phyloP scores from a whole-genome alignment of 1,140 invertebrate species.

The Lycorma delicatula region DNA sequence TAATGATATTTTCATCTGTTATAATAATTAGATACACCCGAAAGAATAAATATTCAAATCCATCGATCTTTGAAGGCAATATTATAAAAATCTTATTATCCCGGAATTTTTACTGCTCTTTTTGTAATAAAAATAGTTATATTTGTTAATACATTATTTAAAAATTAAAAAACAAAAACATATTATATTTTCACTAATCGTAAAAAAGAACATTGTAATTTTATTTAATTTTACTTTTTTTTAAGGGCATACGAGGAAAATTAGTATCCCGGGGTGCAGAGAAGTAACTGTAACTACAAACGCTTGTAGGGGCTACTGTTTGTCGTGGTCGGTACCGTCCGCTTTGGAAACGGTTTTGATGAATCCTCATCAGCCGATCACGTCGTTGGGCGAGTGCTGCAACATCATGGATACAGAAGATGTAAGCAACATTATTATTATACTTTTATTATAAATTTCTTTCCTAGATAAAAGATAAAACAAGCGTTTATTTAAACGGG shows the following conservation, averaged over 20 bases:
- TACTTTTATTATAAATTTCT: too few relatives aligned
- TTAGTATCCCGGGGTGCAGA: constrained; percentile 73
- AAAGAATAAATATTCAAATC: too few relatives aligned
- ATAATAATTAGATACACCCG: too few relatives aligned
- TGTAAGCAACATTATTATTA: constrained; percentile 44
- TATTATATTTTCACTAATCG: background rate
- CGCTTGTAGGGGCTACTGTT: constrained; percentile 77
- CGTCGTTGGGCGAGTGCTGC: constrained; percentile 80
- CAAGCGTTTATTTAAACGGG: too few relatives aligned
- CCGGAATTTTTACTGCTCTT: too few relatives aligned
- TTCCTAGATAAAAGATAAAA: too few relatives aligned
- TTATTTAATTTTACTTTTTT: background rate
- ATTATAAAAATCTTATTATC: too few relatives aligned
- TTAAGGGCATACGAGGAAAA: constrained; percentile 64
- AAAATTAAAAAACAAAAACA: too few relatives aligned
- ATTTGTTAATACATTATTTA: background rate
- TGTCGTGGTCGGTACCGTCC: constrained; percentile 66
- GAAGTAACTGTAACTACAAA: constrained; percentile 77
- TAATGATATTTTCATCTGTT: too few relatives aligned
- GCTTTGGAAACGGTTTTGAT: constrained; percentile 44
- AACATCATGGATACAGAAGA: constrained; percentile 81
- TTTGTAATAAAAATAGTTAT: background rate
- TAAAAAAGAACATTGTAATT: background rate
- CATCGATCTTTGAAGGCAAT: too few relatives aligned
- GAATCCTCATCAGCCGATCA: constrained; percentile 60